These are phyloP conservation scores for Phataginus tetradactyla DNA, from an alignment of 2,797 vertebrate genomes.

Conservation along the genomic window DNA sequence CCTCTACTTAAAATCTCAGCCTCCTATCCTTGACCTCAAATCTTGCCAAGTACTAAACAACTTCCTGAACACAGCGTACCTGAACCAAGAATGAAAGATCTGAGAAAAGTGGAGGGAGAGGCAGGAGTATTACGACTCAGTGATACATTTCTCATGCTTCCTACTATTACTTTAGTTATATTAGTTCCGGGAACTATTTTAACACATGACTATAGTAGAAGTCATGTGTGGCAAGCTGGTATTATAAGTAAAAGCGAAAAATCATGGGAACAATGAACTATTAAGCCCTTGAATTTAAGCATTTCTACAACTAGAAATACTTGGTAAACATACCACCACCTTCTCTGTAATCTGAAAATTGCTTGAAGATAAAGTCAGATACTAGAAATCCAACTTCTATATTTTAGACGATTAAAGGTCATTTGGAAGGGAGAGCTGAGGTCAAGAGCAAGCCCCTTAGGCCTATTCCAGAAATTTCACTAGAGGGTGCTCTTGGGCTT, in stretches of 20 bases:
- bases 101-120: background rate
- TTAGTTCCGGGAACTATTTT: constrained; percentile 35
- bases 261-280: background rate
- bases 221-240: background rate
- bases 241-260: constrained; percentile 35
- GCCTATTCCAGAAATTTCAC: constrained; percentile 74
- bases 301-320: background rate
- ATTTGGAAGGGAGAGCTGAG: background rate
- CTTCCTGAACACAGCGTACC: background rate
- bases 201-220: background rate
- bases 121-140: background rate
- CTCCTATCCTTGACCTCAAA: background rate
- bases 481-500: constrained; percentile 82
- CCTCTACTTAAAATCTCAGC: background rate
- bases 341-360: constrained; percentile 37
- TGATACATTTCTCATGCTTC: background rate
- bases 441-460: constrained; percentile 63
- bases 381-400: background rate
- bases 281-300: background rate
- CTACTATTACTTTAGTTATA: background rate
- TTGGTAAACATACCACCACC: background rate
- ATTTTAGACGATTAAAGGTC: constrained; percentile 47
- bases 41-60: constrained; percentile 2
- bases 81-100: background rate
- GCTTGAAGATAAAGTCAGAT: background rate